A percentile compares a stretch with the other conserved stretches of the same genome.
Evolutionary conservation across 2,888 invertebrate genomes (phyloP).

Genomic region (Euclidia mi): DNA sequence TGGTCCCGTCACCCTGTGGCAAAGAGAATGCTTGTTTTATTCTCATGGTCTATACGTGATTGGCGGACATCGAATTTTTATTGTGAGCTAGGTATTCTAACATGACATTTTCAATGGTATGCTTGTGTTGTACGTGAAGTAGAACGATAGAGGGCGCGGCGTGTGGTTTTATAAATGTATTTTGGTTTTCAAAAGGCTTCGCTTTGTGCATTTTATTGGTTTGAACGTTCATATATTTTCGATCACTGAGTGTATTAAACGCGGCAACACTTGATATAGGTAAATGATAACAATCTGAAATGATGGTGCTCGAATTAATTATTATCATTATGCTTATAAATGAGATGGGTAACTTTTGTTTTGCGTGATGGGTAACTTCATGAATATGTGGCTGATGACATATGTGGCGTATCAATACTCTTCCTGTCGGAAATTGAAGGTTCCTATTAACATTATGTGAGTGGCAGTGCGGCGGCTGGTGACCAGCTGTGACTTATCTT

Average conservation of each 20-base stretch:
- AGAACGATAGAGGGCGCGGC: constrained; percentile 10
- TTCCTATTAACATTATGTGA: not conserved
- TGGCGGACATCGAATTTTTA: constrained; percentile 65
- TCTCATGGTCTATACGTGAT: constrained; percentile 65
- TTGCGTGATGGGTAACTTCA: not conserved
- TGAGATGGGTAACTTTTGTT: not conserved
- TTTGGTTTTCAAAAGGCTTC: not conserved
- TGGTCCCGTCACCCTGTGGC: constrained; percentile 50
- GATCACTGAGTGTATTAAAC: not conserved
- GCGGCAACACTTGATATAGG: not conserved
- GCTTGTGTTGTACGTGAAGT: constrained; percentile 18
- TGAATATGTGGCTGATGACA: not conserved
- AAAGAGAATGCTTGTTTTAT: constrained; percentile 66
- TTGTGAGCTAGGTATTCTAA: constrained; percentile 46
- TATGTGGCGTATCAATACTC: not conserved
- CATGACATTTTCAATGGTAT: constrained; percentile 39
- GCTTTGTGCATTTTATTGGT: not conserved
- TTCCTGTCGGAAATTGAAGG: not conserved
- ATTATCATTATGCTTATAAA: not conserved
- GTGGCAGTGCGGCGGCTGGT: too few species aligned
- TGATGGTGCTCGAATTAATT: not conserved
- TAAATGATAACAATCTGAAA: not conserved
- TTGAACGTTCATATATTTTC: not conserved
- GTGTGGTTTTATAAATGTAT: constrained; percentile 26
- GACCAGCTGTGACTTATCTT: too few species aligned